Conservation (phyloP, 2,797 vertebrate genomes). For the Kryptopterus vitreolus region DNA sequence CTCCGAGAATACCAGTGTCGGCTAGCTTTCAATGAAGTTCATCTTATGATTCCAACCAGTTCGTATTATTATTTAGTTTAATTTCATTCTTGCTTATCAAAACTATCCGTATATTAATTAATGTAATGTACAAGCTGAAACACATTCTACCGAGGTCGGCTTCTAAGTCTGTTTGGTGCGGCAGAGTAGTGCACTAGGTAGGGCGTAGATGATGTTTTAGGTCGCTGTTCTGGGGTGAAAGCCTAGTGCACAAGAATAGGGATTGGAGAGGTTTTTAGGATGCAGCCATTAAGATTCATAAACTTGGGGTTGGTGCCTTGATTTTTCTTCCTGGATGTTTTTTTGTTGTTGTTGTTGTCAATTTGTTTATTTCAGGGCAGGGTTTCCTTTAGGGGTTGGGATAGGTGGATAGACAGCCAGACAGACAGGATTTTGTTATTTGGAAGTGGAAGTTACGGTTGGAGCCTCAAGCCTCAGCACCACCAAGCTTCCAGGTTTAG, state of each 20-base stretch:
- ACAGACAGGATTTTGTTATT: too few relatives aligned
- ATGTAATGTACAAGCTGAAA: neutral
- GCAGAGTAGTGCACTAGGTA: neutral
- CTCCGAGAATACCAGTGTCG: neutral
- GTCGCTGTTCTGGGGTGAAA: neutral
- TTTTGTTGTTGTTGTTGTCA: too few relatives aligned
- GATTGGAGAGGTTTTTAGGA: neutral
- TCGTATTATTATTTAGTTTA: neutral
- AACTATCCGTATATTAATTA: neutral
- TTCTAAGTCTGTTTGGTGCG: neutral
- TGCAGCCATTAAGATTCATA: neutral
- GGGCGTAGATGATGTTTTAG: neutral
- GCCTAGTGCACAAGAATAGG: neutral
- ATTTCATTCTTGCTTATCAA: neutral
- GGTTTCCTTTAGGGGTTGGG: too few relatives aligned
- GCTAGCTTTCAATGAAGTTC: neutral
- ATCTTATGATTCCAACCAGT: neutral
- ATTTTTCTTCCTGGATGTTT: neutral
- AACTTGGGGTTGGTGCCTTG: neutral
- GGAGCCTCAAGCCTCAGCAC: too few relatives aligned
- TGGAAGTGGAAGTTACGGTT: too few relatives aligned
- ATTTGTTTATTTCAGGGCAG: too few relatives aligned
- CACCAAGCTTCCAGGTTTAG: too few relatives aligned
- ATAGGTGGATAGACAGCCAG: too few relatives aligned
- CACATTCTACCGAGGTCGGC: too few relatives aligned